Conservation (phyloP, 2,797 vertebrate species). For the Orientallactaga sibirica region DNA sequence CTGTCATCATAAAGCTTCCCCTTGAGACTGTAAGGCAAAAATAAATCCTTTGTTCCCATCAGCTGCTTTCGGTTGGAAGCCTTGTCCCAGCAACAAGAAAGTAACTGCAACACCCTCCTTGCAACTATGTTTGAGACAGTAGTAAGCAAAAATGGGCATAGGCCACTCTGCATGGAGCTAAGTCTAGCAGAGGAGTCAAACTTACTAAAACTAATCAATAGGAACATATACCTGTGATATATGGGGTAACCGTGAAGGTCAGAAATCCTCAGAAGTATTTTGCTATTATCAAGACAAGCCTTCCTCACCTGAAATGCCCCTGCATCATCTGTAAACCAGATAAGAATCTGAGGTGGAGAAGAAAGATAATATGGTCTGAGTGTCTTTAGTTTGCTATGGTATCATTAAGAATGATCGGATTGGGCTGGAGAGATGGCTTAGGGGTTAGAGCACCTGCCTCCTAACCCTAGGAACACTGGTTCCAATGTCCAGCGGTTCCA, state of each 20-base stretch:
- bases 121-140: neutral
- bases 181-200: conserved; percentile 25
- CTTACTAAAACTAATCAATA: neutral
- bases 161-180: neutral
- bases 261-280: neutral
- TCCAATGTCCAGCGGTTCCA: too few species aligned
- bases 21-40: too few species aligned
- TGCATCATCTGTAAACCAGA: neutral
- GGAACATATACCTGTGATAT: neutral
- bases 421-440: too few species aligned
- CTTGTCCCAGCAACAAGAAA: too few species aligned
- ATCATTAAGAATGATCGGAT: neutral
- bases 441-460: too few species aligned
- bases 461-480: too few species aligned
- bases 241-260: neutral
- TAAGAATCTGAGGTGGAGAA: neutral
- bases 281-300: neutral
- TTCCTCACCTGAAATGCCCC: neutral
- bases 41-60: too few species aligned
- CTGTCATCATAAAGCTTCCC: too few species aligned
- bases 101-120: too few species aligned
- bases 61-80: too few species aligned
- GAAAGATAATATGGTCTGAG: neutral
- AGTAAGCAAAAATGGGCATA: neutral
- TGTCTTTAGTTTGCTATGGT: neutral